Evolutionary conservation across 2,888 invertebrate species (phyloP), one percentile per base, ranked within the genome.

Genomic region (Ennomos fuscantarius): DNA sequence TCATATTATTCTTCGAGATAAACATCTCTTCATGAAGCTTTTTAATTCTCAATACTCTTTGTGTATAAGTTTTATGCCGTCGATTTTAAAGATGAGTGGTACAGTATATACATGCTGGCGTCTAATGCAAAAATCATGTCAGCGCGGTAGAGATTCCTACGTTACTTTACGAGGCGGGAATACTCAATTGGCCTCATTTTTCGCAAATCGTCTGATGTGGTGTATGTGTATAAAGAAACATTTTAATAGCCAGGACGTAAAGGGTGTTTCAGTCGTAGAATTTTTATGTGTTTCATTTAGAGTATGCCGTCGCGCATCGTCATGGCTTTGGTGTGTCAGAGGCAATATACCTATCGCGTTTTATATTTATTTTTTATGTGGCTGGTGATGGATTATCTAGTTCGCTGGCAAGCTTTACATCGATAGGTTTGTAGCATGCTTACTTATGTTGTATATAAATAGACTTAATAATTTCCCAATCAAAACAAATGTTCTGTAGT

Each of bases 61-160:
- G 24, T 6, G 24, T 24, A 24, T 2, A 40, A 33, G 8, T 34
- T 32, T 32, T 24, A 12, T 9, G 13, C n/a, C 13, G 13, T 40
- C 15, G 34, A 44, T 34, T 34, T 11, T 12, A 9, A 44, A 44
- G 34, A 34, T 10, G 13, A 24, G 13, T 8, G 9, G 12, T 41
- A 24, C 31, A 43, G 24, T 11, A 42, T 6, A 35, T 8, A 33
- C 32, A 33, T 36, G 31, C 45, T 50, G 24, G 11, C 42, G 33
- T 48, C 52, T 58, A 58, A 53, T 53, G 52, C 58, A 48, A 9
- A 52, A 57, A 39, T 48, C 57, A 48, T 58, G 52, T 58, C 58
- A 49, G 32, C 44, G 32, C 44, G n/a, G 32, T 12, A 46, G 37
- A 48, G 36, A 57, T 40, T 53, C 36, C 51, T 40, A 12, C 51